phyloP scores from a whole-genome alignment of 2,113 vertebrate genomes.

The Siniperca chuatsi region DNA sequence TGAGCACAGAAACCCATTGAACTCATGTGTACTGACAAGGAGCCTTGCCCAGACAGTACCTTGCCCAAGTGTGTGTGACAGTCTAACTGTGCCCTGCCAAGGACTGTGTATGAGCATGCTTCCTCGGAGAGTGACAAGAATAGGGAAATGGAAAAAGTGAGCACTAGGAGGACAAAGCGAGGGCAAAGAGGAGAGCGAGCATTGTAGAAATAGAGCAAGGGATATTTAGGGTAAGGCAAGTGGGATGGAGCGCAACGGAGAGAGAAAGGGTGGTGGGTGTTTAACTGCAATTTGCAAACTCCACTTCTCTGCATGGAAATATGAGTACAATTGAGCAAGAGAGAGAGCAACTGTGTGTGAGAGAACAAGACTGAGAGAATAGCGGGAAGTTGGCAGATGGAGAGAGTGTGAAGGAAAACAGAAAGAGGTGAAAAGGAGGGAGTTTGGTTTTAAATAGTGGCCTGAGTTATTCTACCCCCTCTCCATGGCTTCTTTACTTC shows the following conservation, averaged over 20 bases:
- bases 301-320: constrained; percentile 18
- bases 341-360: neutral
- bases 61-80: constrained; percentile 32
- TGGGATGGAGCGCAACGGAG: constrained; percentile 41
- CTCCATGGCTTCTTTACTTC: constrained; percentile 18
- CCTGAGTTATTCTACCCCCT: constrained; percentile 14
- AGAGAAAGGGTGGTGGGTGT: constrained; percentile 35
- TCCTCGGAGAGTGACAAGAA: constrained; percentile 40
- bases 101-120: neutral
- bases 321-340: neutral
- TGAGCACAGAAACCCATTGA: constrained; percentile 31
- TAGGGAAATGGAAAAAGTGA: constrained; percentile 46
- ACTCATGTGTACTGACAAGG: constrained; percentile 34
- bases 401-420: constrained; percentile 18
- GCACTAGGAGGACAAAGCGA: constrained; percentile 49
- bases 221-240: constrained; percentile 58
- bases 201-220: constrained; percentile 49
- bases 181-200: constrained; percentile 55
- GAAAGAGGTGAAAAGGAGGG: constrained; percentile 27
- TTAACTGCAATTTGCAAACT: constrained; percentile 33
- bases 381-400: constrained; percentile 27
- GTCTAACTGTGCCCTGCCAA: constrained; percentile 38
- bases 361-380: neutral
- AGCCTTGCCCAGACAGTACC: constrained; percentile 12
- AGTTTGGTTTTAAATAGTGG: constrained; percentile 39